These are phyloP conservation scores for Eurystomus gularis DNA, from an alignment of 2,113 vertebrate genomes.

Conservation along the genomic window DNA sequence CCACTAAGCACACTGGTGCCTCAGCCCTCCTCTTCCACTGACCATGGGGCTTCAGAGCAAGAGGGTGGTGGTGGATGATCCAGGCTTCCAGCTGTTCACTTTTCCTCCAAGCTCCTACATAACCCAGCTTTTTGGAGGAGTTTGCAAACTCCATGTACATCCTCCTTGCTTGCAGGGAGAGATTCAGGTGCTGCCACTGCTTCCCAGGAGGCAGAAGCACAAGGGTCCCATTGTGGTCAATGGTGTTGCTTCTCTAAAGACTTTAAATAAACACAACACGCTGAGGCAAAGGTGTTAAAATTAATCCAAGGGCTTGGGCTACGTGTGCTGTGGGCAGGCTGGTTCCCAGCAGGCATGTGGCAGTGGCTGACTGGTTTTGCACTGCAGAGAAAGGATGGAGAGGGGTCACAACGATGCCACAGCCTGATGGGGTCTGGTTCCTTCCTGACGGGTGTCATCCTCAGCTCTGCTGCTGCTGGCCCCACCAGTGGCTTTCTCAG, in stretches of 20 bases:
- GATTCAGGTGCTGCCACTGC: background rate
- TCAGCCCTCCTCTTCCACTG: background rate
- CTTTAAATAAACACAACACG: background rate
- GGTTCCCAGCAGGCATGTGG: background rate
- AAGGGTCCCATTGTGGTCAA: background rate
- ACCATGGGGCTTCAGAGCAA: background rate
- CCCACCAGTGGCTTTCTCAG: background rate
- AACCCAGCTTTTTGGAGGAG: background rate
- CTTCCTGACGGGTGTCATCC: accelerated
- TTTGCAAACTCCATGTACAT: background rate
- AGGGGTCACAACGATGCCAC: background rate
- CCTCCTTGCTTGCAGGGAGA: background rate
- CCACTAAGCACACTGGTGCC: accelerated
- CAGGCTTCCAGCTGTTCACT: accelerated
- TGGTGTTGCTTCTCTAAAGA: background rate
- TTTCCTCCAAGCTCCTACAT: background rate
- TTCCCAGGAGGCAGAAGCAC: background rate
- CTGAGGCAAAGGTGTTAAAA: background rate
- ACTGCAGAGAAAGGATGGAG: background rate
- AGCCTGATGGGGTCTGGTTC: background rate
- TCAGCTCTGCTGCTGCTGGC: background rate
- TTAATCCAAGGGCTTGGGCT: background rate
- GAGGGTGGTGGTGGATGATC: background rate
- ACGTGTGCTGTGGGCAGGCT: background rate
- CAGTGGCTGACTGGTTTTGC: background rate